These are phyloP conservation scores for Trilocha varians DNA, from an alignment of 2,888 invertebrate species.

Conservation along the genomic window DNA sequence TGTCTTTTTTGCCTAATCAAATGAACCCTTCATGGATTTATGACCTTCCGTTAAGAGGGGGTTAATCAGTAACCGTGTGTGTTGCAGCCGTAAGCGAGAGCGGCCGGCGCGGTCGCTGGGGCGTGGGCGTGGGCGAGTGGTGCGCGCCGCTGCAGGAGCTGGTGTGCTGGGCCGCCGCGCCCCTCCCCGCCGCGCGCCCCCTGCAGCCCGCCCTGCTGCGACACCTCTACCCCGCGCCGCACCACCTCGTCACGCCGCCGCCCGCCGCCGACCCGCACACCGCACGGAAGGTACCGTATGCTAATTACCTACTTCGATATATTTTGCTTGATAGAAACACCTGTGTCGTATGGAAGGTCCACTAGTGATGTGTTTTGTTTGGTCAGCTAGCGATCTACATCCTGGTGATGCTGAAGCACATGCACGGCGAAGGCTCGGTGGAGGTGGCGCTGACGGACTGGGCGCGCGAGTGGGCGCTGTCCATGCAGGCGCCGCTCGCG, in stretches of 20 bases:
- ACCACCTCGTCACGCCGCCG: conserved; percentile 36
- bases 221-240: conserved; percentile 47
- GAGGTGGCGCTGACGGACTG: conserved; percentile 58
- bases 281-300: conserved; percentile 54
- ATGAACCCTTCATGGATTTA: too few relatives aligned
- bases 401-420: conserved; percentile 40
- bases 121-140: conserved; percentile 38
- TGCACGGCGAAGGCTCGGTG: conserved; percentile 44
- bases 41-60: too few relatives aligned
- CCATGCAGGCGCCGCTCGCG: conserved; percentile 43
- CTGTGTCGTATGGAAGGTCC: background rate
- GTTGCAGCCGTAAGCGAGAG: conserved; percentile 35
- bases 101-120: conserved; percentile 35
- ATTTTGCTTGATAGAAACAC: too few relatives aligned
- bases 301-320: too few relatives aligned
- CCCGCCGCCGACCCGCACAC: conserved; percentile 43
- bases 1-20: too few relatives aligned
- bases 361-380: background rate
- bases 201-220: conserved; percentile 46
- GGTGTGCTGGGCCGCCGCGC: conserved; percentile 50
- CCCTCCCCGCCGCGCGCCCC: conserved; percentile 29
- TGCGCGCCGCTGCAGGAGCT: conserved; percentile 41
- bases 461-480: conserved; percentile 58
- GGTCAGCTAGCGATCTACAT: conserved; percentile 54
- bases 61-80: too few relatives aligned